Percentiles rank a stretch among this genome's conserved stretches.
Evolutionary conservation across 2,797 vertebrate genomes (phyloP).

Genomic region (Rhinoraja longicauda): DNA sequence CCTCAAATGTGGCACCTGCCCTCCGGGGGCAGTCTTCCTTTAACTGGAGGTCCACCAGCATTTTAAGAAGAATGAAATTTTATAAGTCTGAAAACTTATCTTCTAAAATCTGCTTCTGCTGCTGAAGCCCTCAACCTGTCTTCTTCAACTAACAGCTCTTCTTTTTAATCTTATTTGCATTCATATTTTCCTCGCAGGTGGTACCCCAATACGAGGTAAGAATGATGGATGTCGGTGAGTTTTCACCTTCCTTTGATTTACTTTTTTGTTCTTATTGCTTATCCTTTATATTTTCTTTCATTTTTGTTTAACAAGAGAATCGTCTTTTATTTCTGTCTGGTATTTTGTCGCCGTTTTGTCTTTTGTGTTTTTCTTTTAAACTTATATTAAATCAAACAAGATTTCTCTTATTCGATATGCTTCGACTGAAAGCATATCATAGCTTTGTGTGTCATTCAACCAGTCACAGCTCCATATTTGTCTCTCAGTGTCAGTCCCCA

Average conservation of each 20-base stretch:
- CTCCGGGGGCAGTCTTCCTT: slow-evolving; percentile 16
- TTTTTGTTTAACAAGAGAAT: not conserved
- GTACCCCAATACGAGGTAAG: slow-evolving; percentile 99
- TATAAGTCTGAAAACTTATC: slow-evolving; percentile 36
- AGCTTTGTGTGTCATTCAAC: slow-evolving; percentile 35
- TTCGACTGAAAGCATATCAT: slow-evolving; percentile 27
- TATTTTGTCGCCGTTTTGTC: slow-evolving; percentile 22
- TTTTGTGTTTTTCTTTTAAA: slow-evolving; percentile 12
- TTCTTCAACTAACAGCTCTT: slow-evolving; percentile 60
- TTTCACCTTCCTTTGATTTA: slow-evolving; percentile 7
- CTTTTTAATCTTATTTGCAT: slow-evolving; percentile 99
- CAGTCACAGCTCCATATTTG: slow-evolving; percentile 37
- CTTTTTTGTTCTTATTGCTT: not conserved
- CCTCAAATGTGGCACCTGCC: slow-evolving; percentile 19
- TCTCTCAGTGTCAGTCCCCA: slow-evolving; percentile 34
- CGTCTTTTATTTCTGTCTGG: not conserved
- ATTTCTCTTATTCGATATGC: slow-evolving; percentile 37
- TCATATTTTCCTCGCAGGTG: slow-evolving; percentile 99
- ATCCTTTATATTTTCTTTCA: slow-evolving; percentile 32
- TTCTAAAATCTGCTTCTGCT: slow-evolving; percentile 35
- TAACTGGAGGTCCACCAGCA: slow-evolving; percentile 31
- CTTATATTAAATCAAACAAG: slow-evolving; percentile 24
- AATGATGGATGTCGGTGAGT: slow-evolving; percentile 45
- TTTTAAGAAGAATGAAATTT: slow-evolving; percentile 32
- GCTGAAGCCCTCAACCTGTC: slow-evolving; percentile 31